Evolutionary conservation across 2,797 vertebrate genomes (phyloP), one percentile per base, ranked within the genome.

Genomic region (Morelia viridis): DNA sequence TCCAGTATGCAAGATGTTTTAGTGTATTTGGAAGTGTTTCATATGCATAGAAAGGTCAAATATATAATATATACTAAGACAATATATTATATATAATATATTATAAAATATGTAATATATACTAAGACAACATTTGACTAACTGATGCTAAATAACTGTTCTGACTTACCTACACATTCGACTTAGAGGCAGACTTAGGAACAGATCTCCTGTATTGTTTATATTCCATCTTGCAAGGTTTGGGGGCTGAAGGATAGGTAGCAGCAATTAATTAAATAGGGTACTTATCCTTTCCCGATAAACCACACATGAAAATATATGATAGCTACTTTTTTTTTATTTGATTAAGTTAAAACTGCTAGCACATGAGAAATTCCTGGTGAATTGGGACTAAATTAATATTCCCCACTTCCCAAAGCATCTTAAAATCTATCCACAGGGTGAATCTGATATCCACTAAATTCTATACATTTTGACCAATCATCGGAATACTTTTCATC

Each of bases 361-460:
- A 68, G 15, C 85, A 84, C 65, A 94, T 92, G 46, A 95, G 92
- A 93, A 96, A 95, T 93, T 92, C 92, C 19, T 95, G 88, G 53
- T 31, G 89, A 50, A 50, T 22, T 0, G 28, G 46, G 24, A 76
- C 31, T 1, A 94, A 87, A 90, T 92, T n/a, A 15, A 2, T 15
- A 17, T 19, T 3, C 17, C 9, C 19, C 41, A 80, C 11, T 4
- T 46, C 22, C 22, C 11, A 80, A 80, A 46, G 22, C 35, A 11
- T 46, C 24, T 80, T 80, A 11, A 80, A 80, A 80, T 80, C 19
- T 80, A 41, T 80, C 46, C 9, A 46, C 19, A 46, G 10, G 46
- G 76, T 46, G 46, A 24, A 9, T 11, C 41, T 46, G 76, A 4
- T 80, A 46, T 80, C 41, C 41, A 11, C 41, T 80, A 46, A 80